A percentile compares a stretch with the other conserved stretches of the same genome.
These are phyloP conservation scores for Sylvia borin DNA, from an alignment of 2,797 vertebrate genomes.

Conservation along the genomic window DNA sequence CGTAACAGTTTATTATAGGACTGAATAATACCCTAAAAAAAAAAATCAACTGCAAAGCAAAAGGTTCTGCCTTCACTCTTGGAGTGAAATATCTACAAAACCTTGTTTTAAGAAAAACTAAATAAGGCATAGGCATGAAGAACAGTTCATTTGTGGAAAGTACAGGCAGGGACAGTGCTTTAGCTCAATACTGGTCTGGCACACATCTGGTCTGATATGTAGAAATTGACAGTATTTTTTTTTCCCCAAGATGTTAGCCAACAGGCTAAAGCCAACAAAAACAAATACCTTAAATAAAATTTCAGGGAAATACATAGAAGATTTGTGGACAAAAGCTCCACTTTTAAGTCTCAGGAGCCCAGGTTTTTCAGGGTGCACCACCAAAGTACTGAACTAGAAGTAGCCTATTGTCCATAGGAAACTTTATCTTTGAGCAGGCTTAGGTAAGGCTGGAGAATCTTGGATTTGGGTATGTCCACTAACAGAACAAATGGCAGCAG, in stretches of 20 bases:
- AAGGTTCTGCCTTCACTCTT: neutral
- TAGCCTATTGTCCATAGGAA: neutral
- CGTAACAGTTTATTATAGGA: neutral
- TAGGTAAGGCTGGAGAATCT: neutral
- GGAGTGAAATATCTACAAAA: neutral
- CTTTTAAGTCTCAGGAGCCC: neutral
- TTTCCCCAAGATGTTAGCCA: neutral
- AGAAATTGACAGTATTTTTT: neutral
- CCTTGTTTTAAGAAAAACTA: neutral
- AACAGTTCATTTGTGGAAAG: neutral
- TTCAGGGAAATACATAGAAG: neutral
- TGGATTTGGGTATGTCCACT: neutral
- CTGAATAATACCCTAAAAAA: neutral
- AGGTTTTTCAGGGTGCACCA: neutral
- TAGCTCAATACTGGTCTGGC: neutral
- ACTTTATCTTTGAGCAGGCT: neutral
- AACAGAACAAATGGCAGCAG: neutral
- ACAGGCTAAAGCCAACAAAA: neutral
- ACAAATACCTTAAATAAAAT: neutral
- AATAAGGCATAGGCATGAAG: neutral
- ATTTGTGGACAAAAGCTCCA: neutral
- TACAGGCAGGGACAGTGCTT: neutral
- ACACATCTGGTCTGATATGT: neutral
- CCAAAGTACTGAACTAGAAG: neutral
- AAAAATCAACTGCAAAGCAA: neutral